Conservation (phyloP, 2,888 invertebrate genomes). For the Aleiodes alternator region DNA sequence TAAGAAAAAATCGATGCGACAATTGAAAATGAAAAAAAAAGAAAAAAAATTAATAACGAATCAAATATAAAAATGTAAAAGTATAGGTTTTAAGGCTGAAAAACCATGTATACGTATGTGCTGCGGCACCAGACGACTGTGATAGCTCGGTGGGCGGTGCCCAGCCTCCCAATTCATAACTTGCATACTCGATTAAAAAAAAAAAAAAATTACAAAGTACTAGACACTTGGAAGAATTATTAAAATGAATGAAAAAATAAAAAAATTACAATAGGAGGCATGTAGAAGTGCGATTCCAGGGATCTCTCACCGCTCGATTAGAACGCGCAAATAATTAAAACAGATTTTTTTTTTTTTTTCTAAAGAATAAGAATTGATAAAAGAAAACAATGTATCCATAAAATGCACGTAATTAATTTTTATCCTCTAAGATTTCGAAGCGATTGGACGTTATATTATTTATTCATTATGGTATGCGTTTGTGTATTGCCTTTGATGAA, state of each 20-base stretch:
- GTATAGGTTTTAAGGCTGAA: conserved; percentile 74
- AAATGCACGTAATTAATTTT: conserved; percentile 25
- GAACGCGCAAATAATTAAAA: conserved; percentile 58
- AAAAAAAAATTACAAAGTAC: not conserved
- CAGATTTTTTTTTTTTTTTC: conserved; percentile 47
- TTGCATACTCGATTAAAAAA: conserved; percentile 65
- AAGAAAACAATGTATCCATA: conserved; percentile 30
- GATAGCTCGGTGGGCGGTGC: conserved; percentile 76
- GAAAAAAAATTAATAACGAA: too few relatives aligned
- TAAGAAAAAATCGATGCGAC: conserved; percentile 5
- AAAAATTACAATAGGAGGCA: conserved; percentile 1
- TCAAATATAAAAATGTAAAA: conserved; percentile 62
- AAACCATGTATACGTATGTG: conserved; percentile 76
- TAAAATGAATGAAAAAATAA: conserved; percentile 5
- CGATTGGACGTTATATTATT: not conserved
- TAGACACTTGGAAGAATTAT: conserved; percentile 25
- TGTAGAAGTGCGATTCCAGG: conserved; percentile 1
- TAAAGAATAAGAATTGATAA: conserved; percentile 4
- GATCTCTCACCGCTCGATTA: too few relatives aligned
- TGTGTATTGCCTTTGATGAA: too few relatives aligned
- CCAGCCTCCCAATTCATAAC: conserved; percentile 75
- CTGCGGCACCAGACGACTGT: conserved; percentile 76
- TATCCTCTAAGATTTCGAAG: not conserved
- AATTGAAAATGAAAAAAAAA: conserved; percentile 12
- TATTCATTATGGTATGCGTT: not conserved